Evolutionary conservation across 2,888 invertebrate genomes (phyloP), one percentile per base, ranked within the genome.

Genomic region (Idaea straminata): DNA sequence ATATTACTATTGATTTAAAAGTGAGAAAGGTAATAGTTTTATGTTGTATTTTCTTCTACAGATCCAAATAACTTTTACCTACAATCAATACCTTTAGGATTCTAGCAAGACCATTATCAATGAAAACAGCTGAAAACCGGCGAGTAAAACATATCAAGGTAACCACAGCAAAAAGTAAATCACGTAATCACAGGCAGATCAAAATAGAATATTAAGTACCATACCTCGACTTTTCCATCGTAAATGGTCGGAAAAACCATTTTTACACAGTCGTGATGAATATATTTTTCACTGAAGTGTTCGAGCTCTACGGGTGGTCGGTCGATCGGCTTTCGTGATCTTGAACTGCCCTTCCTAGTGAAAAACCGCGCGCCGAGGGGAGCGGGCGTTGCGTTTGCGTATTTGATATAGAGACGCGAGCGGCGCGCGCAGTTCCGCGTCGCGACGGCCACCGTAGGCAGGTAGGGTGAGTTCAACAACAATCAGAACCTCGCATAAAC

Each of bases 261-360:
- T 65, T 84, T 86, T 72, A 79, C 75, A 72, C 77, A 68, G 71
- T 71, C 77, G 67, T 66, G 75, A 77, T 84, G 83, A 67, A 86
- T 76, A 64, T 74, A 78, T 81, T 79, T 85, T 74, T 80, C 79
- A 81, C 82, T 78, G 77, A 82, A 83, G 79, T 76, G 77, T 72
- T 78, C 77, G 82, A 82, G 83, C 79, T 76, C 77, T 72, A 78
- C 77, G 82, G 77, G 79, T 78, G 83, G 83, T 84, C 83, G 83
- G 74, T 78, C 82, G 77, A 79, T 81, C 83, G 84, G 84, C 85
- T 84, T 83, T 83, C 82, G 86, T 92, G 93, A 90, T 91, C 93
- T 93, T 93, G 92, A 93, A 89, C 88, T 91, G 93, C 90, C 93
- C 93, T 93, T 93, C 86, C 85, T 81, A 80, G 83, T 83, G 84